phyloP scores from a whole-genome alignment of 2,888 invertebrate species.

The Orthosia cruda region DNA sequence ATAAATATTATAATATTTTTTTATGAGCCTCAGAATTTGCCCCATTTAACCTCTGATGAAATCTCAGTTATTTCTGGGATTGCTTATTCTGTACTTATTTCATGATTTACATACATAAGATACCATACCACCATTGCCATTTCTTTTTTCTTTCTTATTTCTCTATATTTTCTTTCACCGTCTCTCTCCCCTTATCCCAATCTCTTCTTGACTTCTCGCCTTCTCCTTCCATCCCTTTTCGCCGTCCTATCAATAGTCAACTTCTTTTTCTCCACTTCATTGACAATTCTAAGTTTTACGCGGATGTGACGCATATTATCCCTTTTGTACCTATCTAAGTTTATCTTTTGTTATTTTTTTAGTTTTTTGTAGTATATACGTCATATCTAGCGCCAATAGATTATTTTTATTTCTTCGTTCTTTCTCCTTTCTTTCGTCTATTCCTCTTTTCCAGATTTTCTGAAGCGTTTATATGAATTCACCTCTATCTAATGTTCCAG shows the following conservation, averaged over 20 bases:
- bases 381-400: too few relatives aligned
- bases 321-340: too few relatives aligned
- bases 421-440: too few relatives aligned
- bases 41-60: not conserved
- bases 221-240: too few relatives aligned
- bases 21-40: not conserved
- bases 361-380: too few relatives aligned
- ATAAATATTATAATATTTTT: not conserved
- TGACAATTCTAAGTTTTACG: not conserved
- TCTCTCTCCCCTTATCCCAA: not conserved
- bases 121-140: too few relatives aligned
- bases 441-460: not conserved
- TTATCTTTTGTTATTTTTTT: too few relatives aligned
- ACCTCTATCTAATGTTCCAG: constrained; percentile 2
- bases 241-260: too few relatives aligned
- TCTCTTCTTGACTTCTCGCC: not conserved
- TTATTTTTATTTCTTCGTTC: too few relatives aligned
- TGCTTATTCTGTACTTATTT: not conserved
- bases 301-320: too few relatives aligned
- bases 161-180: not conserved
- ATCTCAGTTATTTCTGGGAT: not conserved
- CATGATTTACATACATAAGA: not conserved
- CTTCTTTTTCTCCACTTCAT: too few relatives aligned
- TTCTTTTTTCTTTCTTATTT: not conserved
- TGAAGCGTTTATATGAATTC: not conserved